Evolutionary conservation across 1,140 invertebrate genomes (phyloP).

Genomic region (Drosophila asahinai): DNA sequence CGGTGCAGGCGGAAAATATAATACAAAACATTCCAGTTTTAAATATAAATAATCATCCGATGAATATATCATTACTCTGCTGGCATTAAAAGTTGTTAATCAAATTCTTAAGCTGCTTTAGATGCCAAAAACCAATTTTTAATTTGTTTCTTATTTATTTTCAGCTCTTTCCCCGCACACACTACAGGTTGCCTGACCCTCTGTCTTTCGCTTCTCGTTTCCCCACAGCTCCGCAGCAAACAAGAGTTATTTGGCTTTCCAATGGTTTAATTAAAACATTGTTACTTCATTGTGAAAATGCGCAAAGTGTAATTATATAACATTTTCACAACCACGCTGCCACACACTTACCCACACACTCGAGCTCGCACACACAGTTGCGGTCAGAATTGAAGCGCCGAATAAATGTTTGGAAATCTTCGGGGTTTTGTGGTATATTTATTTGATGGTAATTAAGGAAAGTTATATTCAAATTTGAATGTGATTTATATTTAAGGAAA

Average conservation of each 20-base stretch:
- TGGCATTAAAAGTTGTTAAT: not conserved
- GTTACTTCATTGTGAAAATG: constrained; percentile 83
- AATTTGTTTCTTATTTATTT: constrained; percentile 8
- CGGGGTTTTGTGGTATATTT: no score
- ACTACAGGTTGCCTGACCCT: constrained; percentile 9
- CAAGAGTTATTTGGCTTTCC: constrained; percentile 81
- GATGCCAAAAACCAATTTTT: constrained; percentile 6
- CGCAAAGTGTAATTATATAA: constrained; percentile 83
- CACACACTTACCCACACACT: constrained; percentile 18
- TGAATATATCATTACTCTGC: not conserved
- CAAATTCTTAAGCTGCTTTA: not conserved
- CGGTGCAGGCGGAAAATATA: not conserved
- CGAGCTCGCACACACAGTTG: not conserved
- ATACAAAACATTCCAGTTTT: not conserved
- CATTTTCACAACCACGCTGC: constrained; percentile 68
- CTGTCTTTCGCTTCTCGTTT: constrained; percentile 1
- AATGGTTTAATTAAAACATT: constrained; percentile 84
- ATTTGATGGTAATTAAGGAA: no score
- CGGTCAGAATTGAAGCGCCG: not conserved
- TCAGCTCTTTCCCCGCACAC: not conserved
- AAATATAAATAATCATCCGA: no score
- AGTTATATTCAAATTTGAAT: no score
- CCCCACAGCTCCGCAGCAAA: constrained; percentile 63
- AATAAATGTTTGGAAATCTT: no score
- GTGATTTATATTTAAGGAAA: no score